Base-by-base conservation (phyloP, 2,888 invertebrate species). In the Aphodius sticticus region DNA sequence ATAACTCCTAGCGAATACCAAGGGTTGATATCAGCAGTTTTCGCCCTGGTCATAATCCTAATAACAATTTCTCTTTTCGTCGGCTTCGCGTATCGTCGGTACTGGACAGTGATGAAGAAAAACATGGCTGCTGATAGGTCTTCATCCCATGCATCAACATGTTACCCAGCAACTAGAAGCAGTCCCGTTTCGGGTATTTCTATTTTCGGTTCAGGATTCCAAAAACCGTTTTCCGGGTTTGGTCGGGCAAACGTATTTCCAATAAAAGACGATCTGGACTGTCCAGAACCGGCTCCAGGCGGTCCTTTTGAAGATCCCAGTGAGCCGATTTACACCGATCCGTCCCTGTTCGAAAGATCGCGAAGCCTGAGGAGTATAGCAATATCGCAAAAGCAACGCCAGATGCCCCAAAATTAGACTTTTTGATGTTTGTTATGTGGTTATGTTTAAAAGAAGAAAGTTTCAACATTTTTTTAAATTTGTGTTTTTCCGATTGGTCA, bases 281-380 rank as follows among this genome's bases (percentile, higher is more conserved):
- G 87, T 76, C 86, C 87, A 0, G 83, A 84, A 80, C 82, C 86
- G 74, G 87, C 83, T 81, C 86, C 88, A 5, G 88, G 88, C 16
- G 89, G 89, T 15, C 87, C 87, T 77, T 96, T 96, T 86, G 96
- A 95, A 87, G 96, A 97, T 88, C 97, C 97, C 69, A 97, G 96
- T 87, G 97, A 97, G 88, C 97, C 97, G 0, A 97, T 97, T 85
- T 97, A 97, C 89, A 97, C 97, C 0, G 97, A 97, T 89, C 97
- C 97, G 0, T 96, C 96, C 2, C 91, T 97, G 69, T 97, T 97
- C 87, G 97, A 97, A 89, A 92, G 96, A 83, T 95, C 96, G 38
- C 92, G 95, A 86, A 96, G 94, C 77, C 90, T 94, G 69, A 90
- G 94, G 83, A 93, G 93, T 77, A 90, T 93, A 85, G 92, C 93